Conservation (phyloP, 2,797 vertebrate species). For the Poeciliopsis presidionis region DNA sequence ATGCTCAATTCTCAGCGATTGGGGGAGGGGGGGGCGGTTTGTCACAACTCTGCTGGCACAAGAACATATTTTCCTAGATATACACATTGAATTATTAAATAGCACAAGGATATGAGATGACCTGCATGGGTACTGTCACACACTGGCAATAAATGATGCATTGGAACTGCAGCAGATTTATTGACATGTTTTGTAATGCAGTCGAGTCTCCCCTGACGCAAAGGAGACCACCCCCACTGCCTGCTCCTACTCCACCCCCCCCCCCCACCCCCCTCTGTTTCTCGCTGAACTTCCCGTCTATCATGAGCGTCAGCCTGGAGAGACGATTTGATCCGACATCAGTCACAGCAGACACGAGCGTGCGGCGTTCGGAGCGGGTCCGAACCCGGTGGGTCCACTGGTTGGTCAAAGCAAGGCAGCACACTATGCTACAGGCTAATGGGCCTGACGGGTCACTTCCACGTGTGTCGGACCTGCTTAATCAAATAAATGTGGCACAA, state of each 20-base stretch:
- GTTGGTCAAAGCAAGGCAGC: conserved; percentile 13
- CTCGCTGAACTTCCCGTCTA: conserved; percentile 19
- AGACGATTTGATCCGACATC: conserved; percentile 68
- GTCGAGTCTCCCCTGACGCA: conserved; percentile 37
- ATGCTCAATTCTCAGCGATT: not conserved
- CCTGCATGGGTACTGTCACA: conserved; percentile 47
- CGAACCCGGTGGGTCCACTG: conserved; percentile 21
- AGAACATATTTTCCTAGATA: conserved; percentile 62
- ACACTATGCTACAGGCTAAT: not conserved
- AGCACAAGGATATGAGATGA: conserved; percentile 65
- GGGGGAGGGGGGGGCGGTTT: not conserved
- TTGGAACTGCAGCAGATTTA: conserved; percentile 61
- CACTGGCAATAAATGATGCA: conserved; percentile 72
- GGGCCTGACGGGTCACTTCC: not conserved
- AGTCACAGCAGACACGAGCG: conserved; percentile 51
- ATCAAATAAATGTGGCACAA: not conserved
- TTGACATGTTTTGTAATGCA: conserved; percentile 68
- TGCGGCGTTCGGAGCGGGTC: conserved; percentile 9
- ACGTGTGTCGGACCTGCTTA: not conserved
- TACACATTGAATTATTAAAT: conserved; percentile 72
- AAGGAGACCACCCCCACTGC: conserved; percentile 45
- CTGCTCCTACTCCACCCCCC: not conserved
- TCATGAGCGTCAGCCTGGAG: conserved; percentile 59
- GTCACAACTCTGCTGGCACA: conserved; percentile 37
- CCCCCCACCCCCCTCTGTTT: not conserved